A percentile compares a stretch with the other conserved stretches of the same genome.
Conservation (phyloP, 2,797 vertebrate genomes). For the Pipistrellus pipistrellus region DNA sequence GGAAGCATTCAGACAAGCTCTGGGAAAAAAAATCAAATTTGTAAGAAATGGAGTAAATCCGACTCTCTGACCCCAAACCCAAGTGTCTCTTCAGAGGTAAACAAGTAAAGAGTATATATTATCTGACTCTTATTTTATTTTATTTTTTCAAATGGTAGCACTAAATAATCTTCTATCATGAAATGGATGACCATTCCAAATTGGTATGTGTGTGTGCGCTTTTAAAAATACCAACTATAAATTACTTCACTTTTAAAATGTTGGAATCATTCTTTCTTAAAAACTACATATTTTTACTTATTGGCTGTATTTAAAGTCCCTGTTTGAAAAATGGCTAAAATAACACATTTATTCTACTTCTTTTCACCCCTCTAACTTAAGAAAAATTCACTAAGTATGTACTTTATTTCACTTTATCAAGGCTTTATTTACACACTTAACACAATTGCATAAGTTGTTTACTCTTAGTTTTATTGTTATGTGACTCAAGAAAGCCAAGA, state of each 20-base stretch:
- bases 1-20: background rate
- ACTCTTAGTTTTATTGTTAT: background rate
- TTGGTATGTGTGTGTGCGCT: background rate
- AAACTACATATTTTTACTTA: background rate
- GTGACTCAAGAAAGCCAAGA: background rate
- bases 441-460: background rate
- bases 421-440: background rate
- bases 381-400: background rate
- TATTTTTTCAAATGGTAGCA: background rate
- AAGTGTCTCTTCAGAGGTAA: background rate
- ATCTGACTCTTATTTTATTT: background rate
- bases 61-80: slow-evolving; percentile 3
- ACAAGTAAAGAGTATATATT: background rate
- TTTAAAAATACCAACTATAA: background rate
- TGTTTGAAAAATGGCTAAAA: background rate
- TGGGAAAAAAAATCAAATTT: background rate
- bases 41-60: background rate
- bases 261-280: background rate
- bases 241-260: background rate
- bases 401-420: background rate
- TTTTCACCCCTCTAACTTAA: background rate
- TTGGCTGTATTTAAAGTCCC: background rate
- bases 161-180: background rate
- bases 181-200: background rate
- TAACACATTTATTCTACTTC: background rate